These are phyloP conservation scores for Platyrinchus mystaceus DNA, from an alignment of 2,797 vertebrate species.

Conservation along the genomic window DNA sequence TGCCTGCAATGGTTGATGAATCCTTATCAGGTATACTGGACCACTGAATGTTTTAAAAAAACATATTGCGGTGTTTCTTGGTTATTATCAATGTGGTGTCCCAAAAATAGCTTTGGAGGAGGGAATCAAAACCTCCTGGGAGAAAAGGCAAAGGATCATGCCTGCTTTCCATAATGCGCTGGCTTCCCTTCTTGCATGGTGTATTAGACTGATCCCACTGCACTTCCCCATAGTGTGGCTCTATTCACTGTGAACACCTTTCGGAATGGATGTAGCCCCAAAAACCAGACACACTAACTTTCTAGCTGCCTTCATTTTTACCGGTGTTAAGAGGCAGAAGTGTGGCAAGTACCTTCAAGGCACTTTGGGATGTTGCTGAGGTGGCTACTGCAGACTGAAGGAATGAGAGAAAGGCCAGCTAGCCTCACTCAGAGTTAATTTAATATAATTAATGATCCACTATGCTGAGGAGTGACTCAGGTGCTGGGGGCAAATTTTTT, in stretches of 20 bases:
- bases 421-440: not conserved
- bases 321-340: not conserved
- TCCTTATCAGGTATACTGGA: not conserved
- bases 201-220: not conserved
- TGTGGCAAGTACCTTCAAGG: not conserved
- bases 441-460: not conserved
- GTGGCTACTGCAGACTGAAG: not conserved
- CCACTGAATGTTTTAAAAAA: not conserved
- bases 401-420: not conserved
- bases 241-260: not conserved
- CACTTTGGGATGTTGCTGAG: not conserved
- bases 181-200: not conserved
- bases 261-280: not conserved
- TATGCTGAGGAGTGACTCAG: not conserved
- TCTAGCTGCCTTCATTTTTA: not conserved
- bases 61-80: not conserved
- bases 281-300: not conserved
- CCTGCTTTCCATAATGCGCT: not conserved
- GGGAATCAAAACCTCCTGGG: not conserved
- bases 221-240: not conserved
- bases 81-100: not conserved
- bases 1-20: not conserved
- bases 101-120: not conserved
- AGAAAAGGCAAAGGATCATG: rapidly evolving
- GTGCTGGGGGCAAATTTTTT: not conserved